Conservation (phyloP, 1,140 invertebrate genomes). For the Drosophila kurseongensis region DNA sequence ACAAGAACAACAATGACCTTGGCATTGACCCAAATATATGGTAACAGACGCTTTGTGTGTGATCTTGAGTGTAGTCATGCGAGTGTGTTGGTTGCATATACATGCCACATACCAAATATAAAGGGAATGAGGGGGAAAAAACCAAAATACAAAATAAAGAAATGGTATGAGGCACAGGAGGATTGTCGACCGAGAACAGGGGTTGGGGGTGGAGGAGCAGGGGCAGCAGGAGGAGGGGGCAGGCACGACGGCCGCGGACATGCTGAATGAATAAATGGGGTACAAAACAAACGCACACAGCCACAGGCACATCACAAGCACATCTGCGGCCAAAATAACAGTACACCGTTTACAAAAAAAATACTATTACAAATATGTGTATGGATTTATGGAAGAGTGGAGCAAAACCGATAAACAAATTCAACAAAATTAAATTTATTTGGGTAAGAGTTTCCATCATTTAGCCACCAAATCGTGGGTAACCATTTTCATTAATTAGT, state of each 20-base stretch:
- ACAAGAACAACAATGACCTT: constrained; percentile 76
- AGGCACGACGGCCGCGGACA: constrained; percentile 44
- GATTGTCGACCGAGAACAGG: constrained; percentile 34
- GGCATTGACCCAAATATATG: constrained; percentile 77
- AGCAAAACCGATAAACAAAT: not conserved
- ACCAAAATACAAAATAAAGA: constrained; percentile 50
- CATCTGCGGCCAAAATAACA: not conserved
- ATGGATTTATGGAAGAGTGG: no score
- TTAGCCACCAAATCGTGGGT: no score
- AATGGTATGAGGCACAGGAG: constrained; percentile 57
- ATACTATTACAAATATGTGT: no score
- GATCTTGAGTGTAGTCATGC: constrained; percentile 68
- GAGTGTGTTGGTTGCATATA: constrained; percentile 56
- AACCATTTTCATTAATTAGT: no score
- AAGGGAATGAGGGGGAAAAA: constrained; percentile 65
- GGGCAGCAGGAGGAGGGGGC: constrained; percentile 4
- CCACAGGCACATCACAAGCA: constrained; percentile 11
- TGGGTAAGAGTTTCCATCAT: no score
- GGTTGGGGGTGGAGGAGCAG: constrained; percentile 4
- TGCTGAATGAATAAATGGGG: constrained; percentile 72
- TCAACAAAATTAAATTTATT: no score
- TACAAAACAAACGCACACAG: constrained; percentile 48
- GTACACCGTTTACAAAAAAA: no score
- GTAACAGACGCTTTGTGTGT: constrained; percentile 66
- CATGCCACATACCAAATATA: constrained; percentile 48